Evolutionary conservation across 1,140 invertebrate genomes (phyloP).

Genomic region (Drosophila auraria): DNA sequence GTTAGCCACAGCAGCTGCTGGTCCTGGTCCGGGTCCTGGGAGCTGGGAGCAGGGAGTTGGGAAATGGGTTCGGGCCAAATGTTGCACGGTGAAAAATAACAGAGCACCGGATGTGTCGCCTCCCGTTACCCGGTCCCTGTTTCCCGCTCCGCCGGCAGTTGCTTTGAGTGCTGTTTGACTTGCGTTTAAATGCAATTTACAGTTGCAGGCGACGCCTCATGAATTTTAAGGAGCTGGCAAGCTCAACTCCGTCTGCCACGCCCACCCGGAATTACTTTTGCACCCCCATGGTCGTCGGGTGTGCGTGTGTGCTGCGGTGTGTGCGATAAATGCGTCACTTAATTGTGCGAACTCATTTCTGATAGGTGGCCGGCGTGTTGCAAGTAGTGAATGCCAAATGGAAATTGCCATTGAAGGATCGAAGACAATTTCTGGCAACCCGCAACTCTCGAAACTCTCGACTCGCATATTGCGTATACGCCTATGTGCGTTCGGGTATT

Average conservation of each 20-base stretch:
- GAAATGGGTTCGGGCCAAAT: slow-evolving; percentile 32
- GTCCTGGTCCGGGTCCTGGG: not conserved
- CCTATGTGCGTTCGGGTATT: slow-evolving; percentile 42
- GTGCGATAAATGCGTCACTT: slow-evolving; percentile 77
- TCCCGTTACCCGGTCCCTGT: not conserved
- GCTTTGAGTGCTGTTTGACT: slow-evolving; percentile 75
- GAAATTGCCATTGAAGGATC: slow-evolving; percentile 36
- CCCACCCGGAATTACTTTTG: slow-evolving; percentile 62
- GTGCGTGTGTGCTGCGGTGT: not conserved
- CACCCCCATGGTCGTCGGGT: not conserved
- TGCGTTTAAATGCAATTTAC: slow-evolving; percentile 81
- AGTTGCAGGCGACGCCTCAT: slow-evolving; percentile 78
- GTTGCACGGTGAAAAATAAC: slow-evolving; percentile 61
- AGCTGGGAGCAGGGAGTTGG: not conserved
- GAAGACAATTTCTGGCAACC: slow-evolving; percentile 18
- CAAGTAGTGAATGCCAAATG: slow-evolving; percentile 17
- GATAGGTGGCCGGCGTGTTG: slow-evolving; percentile 33
- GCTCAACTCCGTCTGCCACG: slow-evolving; percentile 29
- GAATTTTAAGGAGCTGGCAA: slow-evolving; percentile 73
- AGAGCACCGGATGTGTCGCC: slow-evolving; percentile 42
- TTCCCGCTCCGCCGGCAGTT: slow-evolving; percentile 16
- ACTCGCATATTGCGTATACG: slow-evolving; percentile 44
- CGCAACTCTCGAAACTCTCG: not conserved
- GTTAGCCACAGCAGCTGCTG: slow-evolving; percentile 44
- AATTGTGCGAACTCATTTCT: slow-evolving; percentile 63